Base-by-base conservation (phyloP, 2,888 invertebrate genomes). In the Caenorhabditis doughertyi region DNA sequence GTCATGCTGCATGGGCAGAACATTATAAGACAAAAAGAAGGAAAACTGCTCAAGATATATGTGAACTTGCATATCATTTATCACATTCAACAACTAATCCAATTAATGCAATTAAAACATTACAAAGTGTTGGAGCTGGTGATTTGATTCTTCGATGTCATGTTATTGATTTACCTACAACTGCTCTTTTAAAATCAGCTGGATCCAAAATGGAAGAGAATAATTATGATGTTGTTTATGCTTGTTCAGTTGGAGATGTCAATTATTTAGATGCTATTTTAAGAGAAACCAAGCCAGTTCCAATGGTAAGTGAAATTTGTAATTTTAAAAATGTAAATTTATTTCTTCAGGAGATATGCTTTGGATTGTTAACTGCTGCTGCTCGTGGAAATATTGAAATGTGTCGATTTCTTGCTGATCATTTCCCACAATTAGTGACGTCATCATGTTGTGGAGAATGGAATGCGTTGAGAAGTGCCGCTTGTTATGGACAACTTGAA, bases 21-120 rank as follows among this genome's bases (percentile, higher is more conserved):
- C 72, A 85, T 58, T 87, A 67, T 76, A 88, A 88, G 67, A 82
- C 84, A 55, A 84, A 85, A 56, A 70, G 80, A 47, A 65, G 85
- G 21, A 86, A 86, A 70, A 83, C 67, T n/a, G 84, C 86, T 0
- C 86, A 87, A 53, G 88, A 88, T 65, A 53, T 88, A 3, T 79
- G 86, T 29, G 85, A 87, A 49, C 71, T 88, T n/a, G 88, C 88
- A 5, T 88, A 85, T 71, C 88, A 88, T 56, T 74, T 88, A 11
- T 84, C 88, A 3, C 87, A 85, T 49, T 88, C 88, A 0, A 64
- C 85, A 70, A 53, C 67, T 8, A 71, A 76, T 58, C 72, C 71
- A 7, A 27, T 47, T 0, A 74, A 74, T 29, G 74, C 82, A n/a
- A 53, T 84, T 21, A 74, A 76, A 29, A 85, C 81, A 9, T 68